phyloP scores from a whole-genome alignment of 53 echinoderm and acorn worm genomes.

The Pentamera pediparva region DNA sequence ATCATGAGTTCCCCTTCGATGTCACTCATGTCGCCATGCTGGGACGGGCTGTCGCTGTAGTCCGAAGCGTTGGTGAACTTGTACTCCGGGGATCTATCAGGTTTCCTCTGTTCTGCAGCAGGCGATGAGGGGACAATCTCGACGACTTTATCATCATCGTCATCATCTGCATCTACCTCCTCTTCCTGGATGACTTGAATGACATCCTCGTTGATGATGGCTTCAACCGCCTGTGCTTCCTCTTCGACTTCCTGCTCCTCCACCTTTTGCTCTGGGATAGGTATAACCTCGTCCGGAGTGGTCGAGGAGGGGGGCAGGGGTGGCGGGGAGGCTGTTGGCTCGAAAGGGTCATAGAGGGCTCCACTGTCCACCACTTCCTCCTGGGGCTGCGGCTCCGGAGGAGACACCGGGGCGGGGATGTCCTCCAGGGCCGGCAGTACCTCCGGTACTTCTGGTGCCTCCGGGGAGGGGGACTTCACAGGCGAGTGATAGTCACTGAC shows the following conservation, averaged over 20 bases:
- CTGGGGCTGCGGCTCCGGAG: background rate
- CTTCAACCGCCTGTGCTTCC: background rate
- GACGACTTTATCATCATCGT: background rate
- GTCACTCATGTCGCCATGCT: constrained; percentile 10
- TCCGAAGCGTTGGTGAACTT: constrained; percentile 27
- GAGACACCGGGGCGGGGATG: constrained; percentile 4
- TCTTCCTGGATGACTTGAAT: background rate
- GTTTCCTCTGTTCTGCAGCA: background rate
- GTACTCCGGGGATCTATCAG: background rate
- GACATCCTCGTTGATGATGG: background rate
- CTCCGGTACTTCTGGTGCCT: background rate
- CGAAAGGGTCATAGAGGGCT: constrained; percentile 83
- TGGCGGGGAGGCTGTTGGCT: constrained; percentile 82
- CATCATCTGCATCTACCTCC: background rate
- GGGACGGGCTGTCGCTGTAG: constrained; percentile 23
- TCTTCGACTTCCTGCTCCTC: background rate
- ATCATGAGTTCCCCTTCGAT: constrained; percentile 3
- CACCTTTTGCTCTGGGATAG: background rate
- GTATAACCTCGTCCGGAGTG: background rate
- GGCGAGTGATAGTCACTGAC: constrained; percentile 29
- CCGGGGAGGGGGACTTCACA: background rate
- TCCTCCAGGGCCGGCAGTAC: background rate
- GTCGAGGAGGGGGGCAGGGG: constrained; percentile 45
- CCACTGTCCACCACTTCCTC: background rate
- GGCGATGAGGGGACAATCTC: background rate